phyloP scores from a whole-genome alignment of 2,797 vertebrate species.

The Danio tinwini region DNA sequence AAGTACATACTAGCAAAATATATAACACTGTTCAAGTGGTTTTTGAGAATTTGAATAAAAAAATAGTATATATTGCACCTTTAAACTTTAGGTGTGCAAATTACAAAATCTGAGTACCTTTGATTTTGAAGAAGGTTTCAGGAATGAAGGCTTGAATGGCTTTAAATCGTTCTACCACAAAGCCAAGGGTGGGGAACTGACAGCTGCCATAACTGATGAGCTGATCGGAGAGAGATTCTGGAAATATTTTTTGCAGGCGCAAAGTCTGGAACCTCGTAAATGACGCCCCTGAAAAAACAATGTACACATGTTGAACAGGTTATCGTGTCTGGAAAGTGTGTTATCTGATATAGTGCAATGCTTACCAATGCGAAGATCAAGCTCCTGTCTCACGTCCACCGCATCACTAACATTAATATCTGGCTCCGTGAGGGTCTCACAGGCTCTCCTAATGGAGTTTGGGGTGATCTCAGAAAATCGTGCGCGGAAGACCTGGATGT shows the following conservation, averaged over 20 bases:
- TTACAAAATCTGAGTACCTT: slow-evolving; percentile 76
- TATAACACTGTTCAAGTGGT: too few relatives aligned
- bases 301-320: background rate
- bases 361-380: slow-evolving; percentile 91
- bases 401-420: slow-evolving; percentile 87
- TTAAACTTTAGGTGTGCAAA: background rate
- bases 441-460: slow-evolving; percentile 86
- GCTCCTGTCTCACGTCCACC: slow-evolving; percentile 92
- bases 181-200: slow-evolving; percentile 97
- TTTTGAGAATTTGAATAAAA: too few relatives aligned
- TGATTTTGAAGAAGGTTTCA: slow-evolving; percentile 95
- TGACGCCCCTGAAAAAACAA: slow-evolving; percentile 84
- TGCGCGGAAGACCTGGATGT: slow-evolving; percentile 88
- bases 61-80: too few relatives aligned
- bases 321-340: background rate
- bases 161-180: slow-evolving; percentile 98
- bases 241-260: slow-evolving; percentile 92
- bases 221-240: slow-evolving; percentile 89
- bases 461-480: slow-evolving; percentile 97
- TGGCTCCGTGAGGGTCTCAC: slow-evolving; percentile 86
- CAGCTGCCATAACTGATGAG: slow-evolving; percentile 98
- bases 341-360: background rate
- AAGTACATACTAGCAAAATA: too few relatives aligned
- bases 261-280: slow-evolving; percentile 98
- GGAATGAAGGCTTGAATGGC: slow-evolving; percentile 97